These are phyloP conservation scores for Choloepus didactylus DNA, from an alignment of 2,797 vertebrate genomes.

Conservation along the genomic window DNA sequence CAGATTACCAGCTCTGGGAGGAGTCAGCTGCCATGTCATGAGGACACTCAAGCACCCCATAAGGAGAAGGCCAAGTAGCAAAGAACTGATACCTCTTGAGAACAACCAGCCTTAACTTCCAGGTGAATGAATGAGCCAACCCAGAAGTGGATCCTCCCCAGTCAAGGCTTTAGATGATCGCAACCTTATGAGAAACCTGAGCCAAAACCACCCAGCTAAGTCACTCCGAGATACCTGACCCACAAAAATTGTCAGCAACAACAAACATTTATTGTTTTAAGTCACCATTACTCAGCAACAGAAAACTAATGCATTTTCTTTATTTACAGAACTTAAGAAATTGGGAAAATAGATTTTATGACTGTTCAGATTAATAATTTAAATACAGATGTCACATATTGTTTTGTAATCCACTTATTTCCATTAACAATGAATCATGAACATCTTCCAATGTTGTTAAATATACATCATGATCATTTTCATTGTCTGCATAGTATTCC, in stretches of 20 bases:
- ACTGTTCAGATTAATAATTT: neutral
- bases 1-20: too few species aligned
- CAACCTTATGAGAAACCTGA: neutral
- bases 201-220: neutral
- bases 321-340: neutral
- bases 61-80: too few species aligned
- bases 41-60: too few species aligned
- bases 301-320: neutral
- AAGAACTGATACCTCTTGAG: too few species aligned
- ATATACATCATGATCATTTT: neutral
- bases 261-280: neutral
- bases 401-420: neutral
- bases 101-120: neutral
- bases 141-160: too few species aligned
- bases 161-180: neutral
- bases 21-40: too few species aligned
- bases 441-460: too few species aligned
- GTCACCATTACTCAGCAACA: neutral
- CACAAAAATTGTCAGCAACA: neutral
- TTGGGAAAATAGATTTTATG: neutral
- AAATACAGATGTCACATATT: neutral
- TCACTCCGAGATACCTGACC: neutral
- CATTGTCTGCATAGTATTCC: neutral
- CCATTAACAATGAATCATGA: neutral
- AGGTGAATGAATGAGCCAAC: too few species aligned